These are phyloP conservation scores for Verasper variegatus DNA, from an alignment of 2,113 vertebrate species.

Conservation along the genomic window DNA sequence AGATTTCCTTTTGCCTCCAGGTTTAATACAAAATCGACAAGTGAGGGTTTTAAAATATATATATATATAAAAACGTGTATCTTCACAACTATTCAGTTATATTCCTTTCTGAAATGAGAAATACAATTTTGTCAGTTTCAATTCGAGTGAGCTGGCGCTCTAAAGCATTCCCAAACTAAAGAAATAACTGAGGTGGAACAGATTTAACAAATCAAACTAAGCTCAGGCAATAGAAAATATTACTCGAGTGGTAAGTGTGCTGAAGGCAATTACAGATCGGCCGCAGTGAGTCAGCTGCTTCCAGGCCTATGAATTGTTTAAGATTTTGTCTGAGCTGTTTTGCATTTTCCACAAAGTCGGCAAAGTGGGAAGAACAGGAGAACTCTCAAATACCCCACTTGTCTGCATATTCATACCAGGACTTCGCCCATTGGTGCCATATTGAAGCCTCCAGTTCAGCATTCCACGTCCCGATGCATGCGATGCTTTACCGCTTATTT, in stretches of 20 bases:
- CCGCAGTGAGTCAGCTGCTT: background rate
- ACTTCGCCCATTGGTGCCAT: too few species aligned
- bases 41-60: background rate
- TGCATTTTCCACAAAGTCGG: background rate
- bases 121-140: constrained; percentile 15
- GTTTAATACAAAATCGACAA: constrained; percentile 24
- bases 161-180: background rate
- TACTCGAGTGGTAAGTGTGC: constrained; percentile 7
- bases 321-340: background rate
- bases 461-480: too few species aligned
- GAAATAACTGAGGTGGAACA: constrained; percentile 41
- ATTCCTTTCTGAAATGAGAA: constrained; percentile 23
- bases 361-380: background rate
- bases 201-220: constrained; percentile 39
- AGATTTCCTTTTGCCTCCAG: constrained; percentile 3
- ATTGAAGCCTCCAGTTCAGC: too few species aligned
- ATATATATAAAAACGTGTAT: background rate
- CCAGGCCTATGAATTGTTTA: background rate
- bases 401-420: too few species aligned
- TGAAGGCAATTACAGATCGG: constrained; percentile 29
- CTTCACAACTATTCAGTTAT: constrained; percentile 20
- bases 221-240: constrained; percentile 19
- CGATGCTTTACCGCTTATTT: too few species aligned
- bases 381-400: background rate
- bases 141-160: background rate